Evolutionary conservation across 2,888 invertebrate genomes (phyloP).

Genomic region (Celastrina argiolus): DNA sequence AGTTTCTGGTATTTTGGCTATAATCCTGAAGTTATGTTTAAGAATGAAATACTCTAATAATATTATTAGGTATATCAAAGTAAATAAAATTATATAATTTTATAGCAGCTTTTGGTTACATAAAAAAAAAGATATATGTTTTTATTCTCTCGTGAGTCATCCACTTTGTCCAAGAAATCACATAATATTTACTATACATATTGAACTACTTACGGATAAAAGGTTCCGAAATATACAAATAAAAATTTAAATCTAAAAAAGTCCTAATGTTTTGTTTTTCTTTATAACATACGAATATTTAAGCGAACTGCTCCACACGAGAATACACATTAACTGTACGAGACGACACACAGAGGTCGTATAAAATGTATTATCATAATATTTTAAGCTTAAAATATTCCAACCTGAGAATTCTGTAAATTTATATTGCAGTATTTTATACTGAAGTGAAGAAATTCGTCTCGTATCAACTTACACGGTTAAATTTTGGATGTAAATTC

Average conservation of each 20-base stretch:
- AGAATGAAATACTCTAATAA: too few relatives aligned
- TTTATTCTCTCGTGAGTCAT: too few relatives aligned
- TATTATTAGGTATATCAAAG: too few relatives aligned
- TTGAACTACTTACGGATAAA: too few relatives aligned
- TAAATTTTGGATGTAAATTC: not conserved
- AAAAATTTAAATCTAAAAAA: not conserved
- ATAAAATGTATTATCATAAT: not conserved
- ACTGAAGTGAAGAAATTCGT: not conserved
- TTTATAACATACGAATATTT: not conserved
- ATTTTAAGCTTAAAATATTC: not conserved
- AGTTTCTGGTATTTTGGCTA: too few relatives aligned
- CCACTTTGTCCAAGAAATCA: too few relatives aligned
- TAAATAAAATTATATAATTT: too few relatives aligned
- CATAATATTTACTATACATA: too few relatives aligned
- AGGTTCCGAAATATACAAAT: not conserved
- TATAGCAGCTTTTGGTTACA: too few relatives aligned
- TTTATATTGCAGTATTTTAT: not conserved
- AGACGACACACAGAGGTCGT: not conserved
- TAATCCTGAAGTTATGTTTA: too few relatives aligned
- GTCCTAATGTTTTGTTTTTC: not conserved
- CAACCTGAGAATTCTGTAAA: not conserved
- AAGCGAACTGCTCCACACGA: not conserved
- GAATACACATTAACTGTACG: not conserved
- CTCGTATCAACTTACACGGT: not conserved
- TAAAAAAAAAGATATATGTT: too few relatives aligned